Conservation (phyloP, 2,797 vertebrate genomes). For the Hirundo rustica region DNA sequence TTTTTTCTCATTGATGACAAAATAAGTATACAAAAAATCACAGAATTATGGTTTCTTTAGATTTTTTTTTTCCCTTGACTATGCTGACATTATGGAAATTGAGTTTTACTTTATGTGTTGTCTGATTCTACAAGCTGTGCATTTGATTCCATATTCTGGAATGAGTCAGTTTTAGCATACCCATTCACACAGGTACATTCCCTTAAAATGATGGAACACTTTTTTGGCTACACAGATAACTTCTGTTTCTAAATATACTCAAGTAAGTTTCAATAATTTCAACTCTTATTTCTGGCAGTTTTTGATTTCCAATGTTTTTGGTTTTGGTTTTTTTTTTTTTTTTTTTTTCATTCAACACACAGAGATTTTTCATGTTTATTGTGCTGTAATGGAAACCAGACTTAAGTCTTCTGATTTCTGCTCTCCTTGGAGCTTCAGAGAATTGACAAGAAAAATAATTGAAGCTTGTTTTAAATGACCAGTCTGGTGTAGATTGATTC, state of each 20-base stretch:
- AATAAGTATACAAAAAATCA: background rate
- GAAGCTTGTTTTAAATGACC: background rate
- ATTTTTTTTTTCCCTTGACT: background rate
- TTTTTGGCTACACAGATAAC: background rate
- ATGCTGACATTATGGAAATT: background rate
- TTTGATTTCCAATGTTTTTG: background rate
- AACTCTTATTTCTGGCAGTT: background rate
- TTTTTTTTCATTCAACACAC: background rate
- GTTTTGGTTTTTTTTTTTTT: background rate
- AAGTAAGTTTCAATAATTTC: background rate
- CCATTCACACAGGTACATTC: background rate
- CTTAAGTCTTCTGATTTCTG: background rate
- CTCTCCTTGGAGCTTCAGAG: background rate
- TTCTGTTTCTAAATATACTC: background rate
- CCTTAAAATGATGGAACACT: background rate
- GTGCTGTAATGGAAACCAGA: background rate
- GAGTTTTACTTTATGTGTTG: background rate
- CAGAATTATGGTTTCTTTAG: background rate
- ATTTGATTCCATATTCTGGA: background rate
- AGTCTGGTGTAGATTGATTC: background rate
- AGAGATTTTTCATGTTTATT: background rate
- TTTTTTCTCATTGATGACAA: background rate
- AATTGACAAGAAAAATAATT: background rate
- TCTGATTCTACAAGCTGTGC: background rate
- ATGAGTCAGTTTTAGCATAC: background rate